Conservation (phyloP, 1,140 invertebrate genomes). For the Megalonaias nervosa region DNA sequence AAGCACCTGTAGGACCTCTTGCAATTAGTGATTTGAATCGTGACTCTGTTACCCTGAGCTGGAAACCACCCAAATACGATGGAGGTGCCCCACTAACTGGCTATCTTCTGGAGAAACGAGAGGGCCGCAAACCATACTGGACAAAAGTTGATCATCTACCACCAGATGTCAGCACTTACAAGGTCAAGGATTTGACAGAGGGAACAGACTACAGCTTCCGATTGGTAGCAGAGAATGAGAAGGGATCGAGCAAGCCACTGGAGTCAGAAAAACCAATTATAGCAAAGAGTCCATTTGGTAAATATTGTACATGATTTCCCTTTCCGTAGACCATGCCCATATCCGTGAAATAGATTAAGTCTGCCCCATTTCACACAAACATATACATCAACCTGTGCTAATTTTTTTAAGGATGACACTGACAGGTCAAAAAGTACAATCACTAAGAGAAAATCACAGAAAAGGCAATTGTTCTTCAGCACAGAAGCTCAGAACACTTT, state of each 20-base stretch:
- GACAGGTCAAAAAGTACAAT: too few species aligned
- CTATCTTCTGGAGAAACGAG: constrained; percentile 71
- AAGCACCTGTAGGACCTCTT: constrained; percentile 89
- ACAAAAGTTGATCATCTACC: constrained; percentile 76
- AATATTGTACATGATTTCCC: constrained; percentile 65
- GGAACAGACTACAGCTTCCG: constrained; percentile 95
- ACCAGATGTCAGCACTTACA: constrained; percentile 77
- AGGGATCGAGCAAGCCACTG: constrained; percentile 81
- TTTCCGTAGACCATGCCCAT: too few species aligned
- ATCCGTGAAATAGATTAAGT: too few species aligned
- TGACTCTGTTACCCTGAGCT: constrained; percentile 61
- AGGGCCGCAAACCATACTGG: constrained; percentile 85
- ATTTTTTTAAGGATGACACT: too few species aligned
- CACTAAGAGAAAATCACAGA: too few species aligned
- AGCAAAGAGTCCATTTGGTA: constrained; percentile 92
- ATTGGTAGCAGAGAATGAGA: constrained; percentile 90
- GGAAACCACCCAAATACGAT: constrained; percentile 66
- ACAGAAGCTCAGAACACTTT: too few species aligned
- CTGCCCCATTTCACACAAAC: too few species aligned
- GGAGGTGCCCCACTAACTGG: constrained; percentile 66
- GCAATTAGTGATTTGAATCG: constrained; percentile 74
- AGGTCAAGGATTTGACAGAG: constrained; percentile 85
- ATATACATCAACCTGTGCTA: too few species aligned
- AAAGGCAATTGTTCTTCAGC: too few species aligned
- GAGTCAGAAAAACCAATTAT: constrained; percentile 87